Base-by-base conservation (phyloP, 2,888 invertebrate species). In the Apoderus coryli region DNA sequence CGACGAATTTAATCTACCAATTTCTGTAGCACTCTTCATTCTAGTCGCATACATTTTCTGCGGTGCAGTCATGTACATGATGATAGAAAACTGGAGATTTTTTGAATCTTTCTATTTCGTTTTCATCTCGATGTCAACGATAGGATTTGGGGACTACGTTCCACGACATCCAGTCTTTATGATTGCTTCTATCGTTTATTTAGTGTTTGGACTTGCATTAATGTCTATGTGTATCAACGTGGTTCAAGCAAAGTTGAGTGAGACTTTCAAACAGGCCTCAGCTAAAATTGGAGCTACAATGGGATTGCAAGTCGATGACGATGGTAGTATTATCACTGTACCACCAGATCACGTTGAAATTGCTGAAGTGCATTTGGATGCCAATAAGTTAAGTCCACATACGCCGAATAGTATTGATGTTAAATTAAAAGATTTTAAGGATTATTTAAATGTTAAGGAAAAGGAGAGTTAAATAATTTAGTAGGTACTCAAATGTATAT, bases 141-240 rank as follows among this genome's bases (percentile, higher is more conserved):
- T 96, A 2, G 95, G 95, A n/a, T 84, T 93, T 45, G 92, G 92
- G 3, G 92, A 93, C 60, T 68, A 79, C 38, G 82, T 90, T 0
- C 92, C 92, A 2, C 69, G 79, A 54, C 37, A 53, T 32, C 89
- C 90, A 1, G 66, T 74, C 42, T 74, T 71, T 46, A 86, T 95
- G 76, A 80, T 95, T 67, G 71, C 80, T 32, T 86, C 89, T 19
- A 90, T 92, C 46, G 68, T 92, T 26, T 93, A 96, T 53, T 64
- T 96, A 32, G 78, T 95, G 12, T 86, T 96, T 47, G 96, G 96
- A 4, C 64, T 96, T 35, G 88, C 95, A 1, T 64, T 96, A 11
- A 93, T 93, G 29, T 89, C 93, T 42, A 93, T 95, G 92, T 88
- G 89, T 57, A 86, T 96, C 47, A 93, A 92, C 50, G 90, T 95